phyloP scores from a whole-genome alignment of 2,888 invertebrate genomes.

The Volucella zonaria region DNA sequence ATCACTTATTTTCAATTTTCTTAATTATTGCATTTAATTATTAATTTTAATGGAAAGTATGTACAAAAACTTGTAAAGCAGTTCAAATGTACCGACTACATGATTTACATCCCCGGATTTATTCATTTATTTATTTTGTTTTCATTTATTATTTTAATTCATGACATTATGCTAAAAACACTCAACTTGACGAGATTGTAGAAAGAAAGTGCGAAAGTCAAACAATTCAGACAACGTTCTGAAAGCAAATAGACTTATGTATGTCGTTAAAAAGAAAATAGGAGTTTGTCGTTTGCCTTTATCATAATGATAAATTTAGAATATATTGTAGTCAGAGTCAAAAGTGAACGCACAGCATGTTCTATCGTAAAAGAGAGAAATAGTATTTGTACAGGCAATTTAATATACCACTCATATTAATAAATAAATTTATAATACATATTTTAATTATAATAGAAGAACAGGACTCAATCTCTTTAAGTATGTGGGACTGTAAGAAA shows the following conservation, averaged over 20 bases:
- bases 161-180: constrained; percentile 63
- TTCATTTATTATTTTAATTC: constrained; percentile 22
- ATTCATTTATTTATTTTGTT: constrained; percentile 23
- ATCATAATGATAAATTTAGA: neutral
- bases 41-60: constrained; percentile 18
- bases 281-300: constrained; percentile 41
- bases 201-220: constrained; percentile 29
- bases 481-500: too few relatives aligned
- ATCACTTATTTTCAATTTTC: constrained; percentile 54
- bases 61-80: constrained; percentile 67
- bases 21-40: constrained; percentile 56
- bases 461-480: too few relatives aligned
- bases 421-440: too few relatives aligned
- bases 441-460: too few relatives aligned
- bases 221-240: constrained; percentile 9
- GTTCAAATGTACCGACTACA: constrained; percentile 48
- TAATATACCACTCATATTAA: too few relatives aligned
- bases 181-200: constrained; percentile 68
- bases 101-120: constrained; percentile 23
- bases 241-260: constrained; percentile 29
- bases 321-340: constrained; percentile 14
- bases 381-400: too few relatives aligned
- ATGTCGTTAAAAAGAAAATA: constrained; percentile 19
- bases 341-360: constrained; percentile 41
- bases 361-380: neutral